A percentile compares a stretch with the other conserved stretches of the same genome.
Evolutionary conservation across 2,113 vertebrate genomes (phyloP).

Genomic region (Mastomys coucha): DNA sequence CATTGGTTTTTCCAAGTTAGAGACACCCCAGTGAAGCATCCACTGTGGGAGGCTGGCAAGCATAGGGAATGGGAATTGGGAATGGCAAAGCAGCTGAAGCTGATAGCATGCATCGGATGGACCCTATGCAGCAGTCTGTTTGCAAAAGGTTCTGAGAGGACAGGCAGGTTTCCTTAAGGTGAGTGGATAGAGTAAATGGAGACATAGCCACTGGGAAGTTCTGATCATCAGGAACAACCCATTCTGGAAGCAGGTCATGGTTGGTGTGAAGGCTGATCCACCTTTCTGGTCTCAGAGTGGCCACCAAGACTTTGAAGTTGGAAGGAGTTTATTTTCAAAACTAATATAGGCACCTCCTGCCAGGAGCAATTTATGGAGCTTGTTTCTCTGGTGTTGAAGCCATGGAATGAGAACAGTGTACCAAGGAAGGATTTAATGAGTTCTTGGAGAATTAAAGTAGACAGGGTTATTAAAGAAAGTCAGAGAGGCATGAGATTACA

Average conservation of each 20-base stretch:
- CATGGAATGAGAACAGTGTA: slow-evolving; percentile 39
- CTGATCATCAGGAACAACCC: not conserved
- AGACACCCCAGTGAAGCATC: not conserved
- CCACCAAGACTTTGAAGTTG: not conserved
- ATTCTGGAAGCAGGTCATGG: not conserved
- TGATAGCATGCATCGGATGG: not conserved
- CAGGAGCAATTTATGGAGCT: slow-evolving; percentile 28
- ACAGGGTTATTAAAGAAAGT: not conserved
- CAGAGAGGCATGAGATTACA: fast-evolving
- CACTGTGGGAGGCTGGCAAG: not conserved
- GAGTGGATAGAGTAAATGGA: not conserved
- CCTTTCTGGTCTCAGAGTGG: not conserved
- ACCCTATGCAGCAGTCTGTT: not conserved
- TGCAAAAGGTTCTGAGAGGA: not conserved
- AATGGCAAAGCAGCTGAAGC: not conserved
- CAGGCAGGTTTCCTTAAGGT: not conserved
- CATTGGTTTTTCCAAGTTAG: not conserved
- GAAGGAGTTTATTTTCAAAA: slow-evolving; percentile 53
- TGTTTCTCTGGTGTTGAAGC: not conserved
- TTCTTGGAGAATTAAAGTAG: not conserved
- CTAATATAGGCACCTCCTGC: slow-evolving; percentile 16
- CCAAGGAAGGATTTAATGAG: slow-evolving; percentile 28
- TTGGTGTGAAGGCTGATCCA: not conserved
- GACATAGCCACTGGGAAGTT: not conserved
- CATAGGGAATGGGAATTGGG: not conserved